A percentile compares a stretch with the other conserved stretches of the same genome.
These are phyloP conservation scores for Rattus norvegicus DNA, from an alignment of 2,113 vertebrate genomes.

Conservation along the genomic window GRCr8 NC_086019.1:9769501-9770000, in stretches of 20 bases:
- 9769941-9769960: too few species aligned
- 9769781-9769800: not conserved
- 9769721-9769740: not conserved
- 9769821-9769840: not conserved
- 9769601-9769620: conserved; percentile 12
- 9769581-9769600: not conserved
- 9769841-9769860: not conserved
- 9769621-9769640: conserved; percentile 42
- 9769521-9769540: conserved; percentile 11
- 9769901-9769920: not conserved
- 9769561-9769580: conserved; percentile 8
- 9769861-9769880: not conserved
- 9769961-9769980: not conserved
- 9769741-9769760: not conserved
- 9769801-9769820: not conserved
- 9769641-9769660: not conserved
- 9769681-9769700: not conserved
- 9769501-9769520: not conserved
- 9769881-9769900: not conserved
- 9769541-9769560: not conserved
- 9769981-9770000: conserved; percentile 12
- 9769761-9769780: conserved; percentile 43
- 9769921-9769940: not conserved
- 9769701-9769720: conserved; percentile 39
- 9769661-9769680: not conserved